Evolutionary conservation across 2,113 vertebrate genomes (phyloP).

Genomic region (Argyrosomus japonicus): DNA sequence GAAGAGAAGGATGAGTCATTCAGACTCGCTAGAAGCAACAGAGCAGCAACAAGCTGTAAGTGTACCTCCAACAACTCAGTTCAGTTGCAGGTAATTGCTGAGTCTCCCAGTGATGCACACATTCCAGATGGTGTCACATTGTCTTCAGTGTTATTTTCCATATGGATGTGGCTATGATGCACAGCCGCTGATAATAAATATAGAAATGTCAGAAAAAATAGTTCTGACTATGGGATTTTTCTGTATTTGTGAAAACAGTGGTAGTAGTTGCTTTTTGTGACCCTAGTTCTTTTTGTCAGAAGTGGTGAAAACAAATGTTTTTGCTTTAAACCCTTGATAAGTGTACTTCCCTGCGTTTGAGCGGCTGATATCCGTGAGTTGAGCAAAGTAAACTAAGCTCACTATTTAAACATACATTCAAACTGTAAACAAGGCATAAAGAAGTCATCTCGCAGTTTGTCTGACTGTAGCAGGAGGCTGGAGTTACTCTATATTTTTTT

Average conservation of each 20-base stretch:
- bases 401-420: constrained; percentile 15
- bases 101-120: not conserved
- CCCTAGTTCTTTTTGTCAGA: not conserved
- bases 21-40: constrained; percentile 1
- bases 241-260: not conserved
- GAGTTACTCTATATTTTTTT: not conserved
- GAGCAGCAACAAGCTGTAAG: not conserved
- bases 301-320: not conserved
- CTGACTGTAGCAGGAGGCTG: not conserved
- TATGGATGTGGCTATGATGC: not conserved
- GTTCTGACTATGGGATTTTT: not conserved
- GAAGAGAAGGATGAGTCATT: constrained; percentile 23
- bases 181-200: not conserved
- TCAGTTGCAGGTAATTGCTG: constrained; percentile 2
- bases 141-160: not conserved
- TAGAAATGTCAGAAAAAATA: not conserved
- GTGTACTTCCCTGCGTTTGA: not conserved
- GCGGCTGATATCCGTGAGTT: not conserved
- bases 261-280: not conserved
- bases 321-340: not conserved
- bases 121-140: not conserved
- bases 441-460: not conserved
- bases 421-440: constrained; percentile 27
- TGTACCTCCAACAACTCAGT: not conserved
- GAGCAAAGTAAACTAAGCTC: not conserved